These are phyloP conservation scores for Sebastes steindachneri DNA, from an alignment of 2,797 vertebrate genomes.

Conservation along the genomic window DNA sequence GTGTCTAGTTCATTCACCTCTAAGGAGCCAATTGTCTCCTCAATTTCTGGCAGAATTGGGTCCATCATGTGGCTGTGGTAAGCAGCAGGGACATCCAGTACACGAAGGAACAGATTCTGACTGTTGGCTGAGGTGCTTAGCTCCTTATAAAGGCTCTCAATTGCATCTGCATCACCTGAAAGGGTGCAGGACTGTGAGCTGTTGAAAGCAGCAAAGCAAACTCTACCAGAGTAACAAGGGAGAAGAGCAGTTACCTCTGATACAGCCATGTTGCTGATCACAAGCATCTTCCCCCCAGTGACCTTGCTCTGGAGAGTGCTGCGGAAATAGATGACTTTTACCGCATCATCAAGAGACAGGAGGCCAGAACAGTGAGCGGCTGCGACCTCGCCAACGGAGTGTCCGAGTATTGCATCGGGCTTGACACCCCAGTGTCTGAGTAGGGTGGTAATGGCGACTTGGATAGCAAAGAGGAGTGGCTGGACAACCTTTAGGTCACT, in stretches of 20 bases:
- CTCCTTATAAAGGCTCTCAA: slow-evolving; percentile 72
- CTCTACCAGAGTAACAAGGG: slow-evolving; percentile 66
- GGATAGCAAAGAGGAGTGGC: slow-evolving; percentile 88
- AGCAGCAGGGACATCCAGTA: slow-evolving; percentile 84
- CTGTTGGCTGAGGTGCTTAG: slow-evolving; percentile 69
- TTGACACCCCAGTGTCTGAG: slow-evolving; percentile 87
- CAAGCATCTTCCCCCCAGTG: slow-evolving; percentile 87
- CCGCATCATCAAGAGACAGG: slow-evolving; percentile 87
- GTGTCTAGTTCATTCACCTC: slow-evolving; percentile 62
- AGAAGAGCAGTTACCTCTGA: slow-evolving; percentile 79
- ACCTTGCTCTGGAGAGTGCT: slow-evolving; percentile 85
- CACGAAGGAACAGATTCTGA: slow-evolving; percentile 85
- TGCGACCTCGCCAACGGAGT: slow-evolving; percentile 89
- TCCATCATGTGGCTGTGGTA: slow-evolving; percentile 92
- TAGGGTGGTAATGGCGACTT: slow-evolving; percentile 84
- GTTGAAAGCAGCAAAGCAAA: slow-evolving; percentile 88
- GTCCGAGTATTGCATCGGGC: slow-evolving; percentile 82
- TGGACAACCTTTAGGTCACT: slow-evolving; percentile 81
- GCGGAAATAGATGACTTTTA: slow-evolving; percentile 87
- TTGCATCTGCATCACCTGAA: slow-evolving; percentile 84
- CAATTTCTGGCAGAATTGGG: slow-evolving; percentile 79
- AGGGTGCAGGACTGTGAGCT: slow-evolving; percentile 88
- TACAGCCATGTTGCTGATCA: slow-evolving; percentile 86
- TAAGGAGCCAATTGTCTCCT: slow-evolving; percentile 75
- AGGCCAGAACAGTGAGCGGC: slow-evolving; percentile 89